These are phyloP conservation scores for Parazoanthus atlanticus DNA, from an alignment of 92 coral and sea anemone species.

Conservation along the genomic window DNA sequence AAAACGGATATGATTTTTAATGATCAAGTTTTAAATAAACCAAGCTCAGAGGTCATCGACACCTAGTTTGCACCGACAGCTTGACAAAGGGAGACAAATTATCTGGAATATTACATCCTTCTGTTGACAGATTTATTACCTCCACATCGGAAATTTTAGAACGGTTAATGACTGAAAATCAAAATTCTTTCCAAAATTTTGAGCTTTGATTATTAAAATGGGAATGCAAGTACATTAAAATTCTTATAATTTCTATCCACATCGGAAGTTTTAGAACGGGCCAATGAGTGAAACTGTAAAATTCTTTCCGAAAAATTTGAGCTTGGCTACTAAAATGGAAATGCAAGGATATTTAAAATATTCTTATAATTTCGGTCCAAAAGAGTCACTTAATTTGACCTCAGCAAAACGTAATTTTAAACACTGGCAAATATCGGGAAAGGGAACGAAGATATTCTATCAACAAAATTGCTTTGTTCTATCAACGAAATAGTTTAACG, in stretches of 20 bases:
- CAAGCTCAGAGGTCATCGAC: constrained; percentile 29
- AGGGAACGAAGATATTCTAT: too few species aligned
- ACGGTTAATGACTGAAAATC: background rate
- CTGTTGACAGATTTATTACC: constrained; percentile 15
- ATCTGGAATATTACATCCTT: constrained; percentile 16
- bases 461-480: background rate
- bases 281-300: background rate
- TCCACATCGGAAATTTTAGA: constrained; percentile 28
- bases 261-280: background rate
- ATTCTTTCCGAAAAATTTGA: background rate
- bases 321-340: too few species aligned
- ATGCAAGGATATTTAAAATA: too few species aligned
- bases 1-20: background rate
- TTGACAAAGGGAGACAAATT: constrained; percentile 33
- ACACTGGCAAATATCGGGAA: too few species aligned
- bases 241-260: background rate
- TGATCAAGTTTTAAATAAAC: constrained; percentile 11
- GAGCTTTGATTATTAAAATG: background rate
- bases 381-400: background rate
- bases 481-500: too few species aligned
- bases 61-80: constrained; percentile 39
- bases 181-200: background rate
- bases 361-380: background rate
- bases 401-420: too few species aligned
- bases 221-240: constrained; percentile 11